Evolutionary conservation across 2,113 vertebrate genomes (phyloP).

Genomic region (Takifugu flavidus): DNA sequence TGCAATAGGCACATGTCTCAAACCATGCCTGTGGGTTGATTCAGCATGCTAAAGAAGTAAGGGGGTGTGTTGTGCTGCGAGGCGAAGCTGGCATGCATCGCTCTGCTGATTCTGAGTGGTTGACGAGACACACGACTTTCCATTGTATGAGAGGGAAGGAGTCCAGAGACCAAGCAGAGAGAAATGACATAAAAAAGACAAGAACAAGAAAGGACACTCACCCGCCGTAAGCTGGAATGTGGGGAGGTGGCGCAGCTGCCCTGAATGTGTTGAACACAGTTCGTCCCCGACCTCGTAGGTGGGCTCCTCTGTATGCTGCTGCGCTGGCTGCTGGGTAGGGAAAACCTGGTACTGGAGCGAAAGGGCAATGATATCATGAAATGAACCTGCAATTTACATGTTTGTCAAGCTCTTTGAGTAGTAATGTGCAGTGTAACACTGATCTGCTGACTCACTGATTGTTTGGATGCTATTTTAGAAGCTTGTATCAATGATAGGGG

Average conservation of each 20-base stretch:
- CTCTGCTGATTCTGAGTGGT: conserved; percentile 30
- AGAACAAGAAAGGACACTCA: conserved; percentile 67
- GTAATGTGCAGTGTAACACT: neutral
- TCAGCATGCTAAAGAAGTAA: conserved; percentile 60
- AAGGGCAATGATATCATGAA: neutral
- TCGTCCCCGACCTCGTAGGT: conserved; percentile 89
- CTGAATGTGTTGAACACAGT: conserved; percentile 94
- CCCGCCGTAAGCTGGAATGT: conserved; percentile 95
- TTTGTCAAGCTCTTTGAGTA: neutral
- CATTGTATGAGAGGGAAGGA: neutral
- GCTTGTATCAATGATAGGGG: too few relatives aligned
- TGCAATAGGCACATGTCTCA: conserved; percentile 68
- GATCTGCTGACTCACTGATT: neutral
- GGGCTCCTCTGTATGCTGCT: conserved; percentile 91
- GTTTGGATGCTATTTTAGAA: too few relatives aligned
- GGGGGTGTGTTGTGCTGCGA: conserved; percentile 36
- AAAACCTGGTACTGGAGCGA: conserved; percentile 87
- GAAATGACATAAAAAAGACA: neutral
- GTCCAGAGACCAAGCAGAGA: neutral
- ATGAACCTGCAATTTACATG: neutral
- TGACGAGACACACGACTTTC: conserved; percentile 11
- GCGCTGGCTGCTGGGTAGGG: conserved; percentile 88
- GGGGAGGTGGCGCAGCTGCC: conserved; percentile 88
- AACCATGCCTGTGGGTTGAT: conserved; percentile 54
- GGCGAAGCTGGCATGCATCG: conserved; percentile 66